Percentiles rank a stretch among this genome's conserved stretches.
phyloP scores from a whole-genome alignment of 2,113 vertebrate species.

The Antidorcas marsupialis region DNA sequence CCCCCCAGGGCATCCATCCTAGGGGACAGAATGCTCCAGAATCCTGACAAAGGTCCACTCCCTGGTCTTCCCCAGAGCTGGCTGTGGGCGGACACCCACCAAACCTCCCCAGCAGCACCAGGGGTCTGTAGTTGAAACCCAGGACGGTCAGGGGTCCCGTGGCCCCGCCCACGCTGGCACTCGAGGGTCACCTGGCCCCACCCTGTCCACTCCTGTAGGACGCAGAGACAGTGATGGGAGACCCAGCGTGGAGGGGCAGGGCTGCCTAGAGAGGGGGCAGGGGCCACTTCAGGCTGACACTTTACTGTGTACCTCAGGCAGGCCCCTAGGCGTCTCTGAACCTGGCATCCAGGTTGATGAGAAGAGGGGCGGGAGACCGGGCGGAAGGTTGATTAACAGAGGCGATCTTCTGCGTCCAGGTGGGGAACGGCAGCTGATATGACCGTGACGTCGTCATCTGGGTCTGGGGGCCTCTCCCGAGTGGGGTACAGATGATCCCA shows the following conservation, averaged over 20 bases:
- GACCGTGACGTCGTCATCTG: background rate
- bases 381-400: background rate
- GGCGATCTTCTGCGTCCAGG: background rate
- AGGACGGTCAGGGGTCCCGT: background rate
- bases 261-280: background rate
- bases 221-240: background rate
- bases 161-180: background rate
- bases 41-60: background rate
- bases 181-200: rapidly evolving
- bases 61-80: rapidly evolving
- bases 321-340: background rate
- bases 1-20: too few relatives aligned
- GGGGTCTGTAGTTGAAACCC: background rate
- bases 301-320: background rate
- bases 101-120: background rate
- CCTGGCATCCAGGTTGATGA: background rate
- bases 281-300: background rate
- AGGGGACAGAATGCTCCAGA: background rate
- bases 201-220: background rate
- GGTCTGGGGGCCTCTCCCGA: background rate
- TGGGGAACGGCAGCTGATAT: background rate
- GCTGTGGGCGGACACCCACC: background rate
- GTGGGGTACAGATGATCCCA: background rate
- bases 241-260: too few relatives aligned
- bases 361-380: background rate